These are phyloP conservation scores for Synodontis membranacea DNA, from an alignment of 2,113 vertebrate genomes.

Conservation along the genomic window DNA sequence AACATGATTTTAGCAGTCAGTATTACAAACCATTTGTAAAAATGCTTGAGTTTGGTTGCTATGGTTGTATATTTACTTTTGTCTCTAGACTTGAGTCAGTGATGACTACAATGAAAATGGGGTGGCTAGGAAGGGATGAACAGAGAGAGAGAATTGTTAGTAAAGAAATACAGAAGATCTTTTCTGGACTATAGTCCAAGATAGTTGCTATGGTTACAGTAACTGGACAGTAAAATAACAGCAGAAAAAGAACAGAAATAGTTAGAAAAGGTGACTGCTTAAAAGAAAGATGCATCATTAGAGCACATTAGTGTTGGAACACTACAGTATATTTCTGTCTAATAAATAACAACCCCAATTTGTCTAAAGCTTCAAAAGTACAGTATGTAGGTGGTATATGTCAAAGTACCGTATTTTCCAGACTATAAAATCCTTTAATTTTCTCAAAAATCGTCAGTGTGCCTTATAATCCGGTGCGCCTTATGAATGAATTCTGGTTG, in stretches of 20 bases:
- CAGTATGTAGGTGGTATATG: too few species aligned
- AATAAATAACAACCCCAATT: neutral
- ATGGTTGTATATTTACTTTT: slow-evolving; percentile 73
- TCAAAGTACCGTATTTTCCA: too few species aligned
- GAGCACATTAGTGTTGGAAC: neutral
- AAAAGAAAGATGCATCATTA: neutral
- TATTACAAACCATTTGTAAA: slow-evolving; percentile 76
- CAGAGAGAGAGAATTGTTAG: slow-evolving; percentile 49
- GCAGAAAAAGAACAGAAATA: slow-evolving; percentile 27
- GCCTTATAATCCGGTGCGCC: too few species aligned
- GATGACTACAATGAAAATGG: slow-evolving; percentile 65
- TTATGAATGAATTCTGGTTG: too few species aligned
- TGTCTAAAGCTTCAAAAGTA: neutral
- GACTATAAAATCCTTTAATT: too few species aligned
- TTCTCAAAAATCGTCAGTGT: too few species aligned
- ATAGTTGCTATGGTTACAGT: slow-evolving; percentile 79
- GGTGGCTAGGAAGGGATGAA: slow-evolving; percentile 53
- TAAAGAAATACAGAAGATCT: slow-evolving; percentile 71
- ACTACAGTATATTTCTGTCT: neutral
- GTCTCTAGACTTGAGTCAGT: slow-evolving; percentile 53
- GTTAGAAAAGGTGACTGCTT: neutral
- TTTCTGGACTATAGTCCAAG: slow-evolving; percentile 73
- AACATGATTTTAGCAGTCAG: slow-evolving; percentile 63
- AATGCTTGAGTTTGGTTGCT: slow-evolving; percentile 79
- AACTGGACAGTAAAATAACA: slow-evolving; percentile 68